Percentiles rank a stretch among this genome's conserved stretches.
These are phyloP conservation scores for Synergus itoensis DNA, from an alignment of 2,888 invertebrate species.

Conservation along the genomic window DNA sequence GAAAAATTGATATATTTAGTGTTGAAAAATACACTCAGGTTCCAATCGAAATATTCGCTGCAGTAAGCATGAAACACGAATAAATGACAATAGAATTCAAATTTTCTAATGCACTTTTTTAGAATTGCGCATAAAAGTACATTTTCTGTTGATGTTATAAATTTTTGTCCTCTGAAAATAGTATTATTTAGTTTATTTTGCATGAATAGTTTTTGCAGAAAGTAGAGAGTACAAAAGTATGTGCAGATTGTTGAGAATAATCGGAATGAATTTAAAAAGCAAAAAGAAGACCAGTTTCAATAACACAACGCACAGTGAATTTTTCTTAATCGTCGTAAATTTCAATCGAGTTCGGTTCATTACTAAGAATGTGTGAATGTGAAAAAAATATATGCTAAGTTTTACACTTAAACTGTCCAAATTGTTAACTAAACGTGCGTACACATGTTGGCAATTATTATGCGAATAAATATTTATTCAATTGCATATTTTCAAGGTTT, in stretches of 20 bases:
- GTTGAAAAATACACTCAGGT: conserved; percentile 51
- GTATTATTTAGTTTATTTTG: background rate
- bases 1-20: conserved; percentile 52
- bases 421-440: conserved; percentile 61
- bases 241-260: background rate
- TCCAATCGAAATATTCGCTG: conserved; percentile 31
- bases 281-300: background rate
- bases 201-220: background rate
- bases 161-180: background rate
- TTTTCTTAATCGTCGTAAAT: conserved; percentile 48
- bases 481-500: conserved; percentile 6
- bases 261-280: background rate
- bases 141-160: background rate
- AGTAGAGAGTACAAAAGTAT: background rate
- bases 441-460: conserved; percentile 70
- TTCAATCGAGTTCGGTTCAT: conserved; percentile 52
- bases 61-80: conserved; percentile 5
- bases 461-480: conserved; percentile 73
- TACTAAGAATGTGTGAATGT: conserved; percentile 46
- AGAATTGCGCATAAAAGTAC: background rate
- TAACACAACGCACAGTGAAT: conserved; percentile 7
- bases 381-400: conserved; percentile 60
- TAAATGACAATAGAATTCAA: conserved; percentile 8
- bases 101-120: conserved; percentile 10
- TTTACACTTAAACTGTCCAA: conserved; percentile 58